Conservation (phyloP, 2,113 vertebrate genomes). For the Eolophus roseicapilla region DNA sequence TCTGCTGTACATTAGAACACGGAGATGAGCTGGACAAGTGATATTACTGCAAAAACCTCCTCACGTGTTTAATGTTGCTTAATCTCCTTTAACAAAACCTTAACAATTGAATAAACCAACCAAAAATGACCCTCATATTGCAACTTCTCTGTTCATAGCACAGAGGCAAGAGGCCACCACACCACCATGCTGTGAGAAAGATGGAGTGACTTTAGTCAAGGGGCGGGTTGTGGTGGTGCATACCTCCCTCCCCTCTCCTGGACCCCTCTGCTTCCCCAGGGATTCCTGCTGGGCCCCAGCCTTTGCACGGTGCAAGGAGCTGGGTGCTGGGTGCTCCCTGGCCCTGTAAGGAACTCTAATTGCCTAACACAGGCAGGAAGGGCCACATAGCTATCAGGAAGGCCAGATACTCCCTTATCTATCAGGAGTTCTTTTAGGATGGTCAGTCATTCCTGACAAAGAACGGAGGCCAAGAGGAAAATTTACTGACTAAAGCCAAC, state of each 20-base stretch:
- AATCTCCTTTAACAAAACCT: neutral
- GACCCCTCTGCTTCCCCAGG: neutral
- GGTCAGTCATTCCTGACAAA: neutral
- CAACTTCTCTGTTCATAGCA: neutral
- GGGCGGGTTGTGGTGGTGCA: neutral
- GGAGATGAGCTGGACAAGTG: neutral
- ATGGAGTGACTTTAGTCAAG: neutral
- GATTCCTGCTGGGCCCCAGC: neutral
- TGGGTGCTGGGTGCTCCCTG: neutral
- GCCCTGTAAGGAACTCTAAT: neutral
- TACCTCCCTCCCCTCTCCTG: neutral
- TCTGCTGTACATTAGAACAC: neutral
- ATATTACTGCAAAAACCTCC: neutral
- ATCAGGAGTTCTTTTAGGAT: neutral
- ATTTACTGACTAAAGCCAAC: neutral
- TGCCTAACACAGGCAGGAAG: neutral
- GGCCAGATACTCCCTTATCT: too few species aligned
- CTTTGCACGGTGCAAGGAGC: too few species aligned
- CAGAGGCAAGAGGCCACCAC: neutral
- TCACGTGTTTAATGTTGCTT: neutral
- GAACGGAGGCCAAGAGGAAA: neutral
- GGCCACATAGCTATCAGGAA: neutral
- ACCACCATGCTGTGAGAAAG: neutral
- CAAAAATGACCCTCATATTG: neutral
- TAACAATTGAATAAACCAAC: neutral